A percentile compares a stretch with the other conserved stretches of the same genome.
phyloP scores from a whole-genome alignment of 2,797 vertebrate genomes.

The Peromyscus attwateri region DNA sequence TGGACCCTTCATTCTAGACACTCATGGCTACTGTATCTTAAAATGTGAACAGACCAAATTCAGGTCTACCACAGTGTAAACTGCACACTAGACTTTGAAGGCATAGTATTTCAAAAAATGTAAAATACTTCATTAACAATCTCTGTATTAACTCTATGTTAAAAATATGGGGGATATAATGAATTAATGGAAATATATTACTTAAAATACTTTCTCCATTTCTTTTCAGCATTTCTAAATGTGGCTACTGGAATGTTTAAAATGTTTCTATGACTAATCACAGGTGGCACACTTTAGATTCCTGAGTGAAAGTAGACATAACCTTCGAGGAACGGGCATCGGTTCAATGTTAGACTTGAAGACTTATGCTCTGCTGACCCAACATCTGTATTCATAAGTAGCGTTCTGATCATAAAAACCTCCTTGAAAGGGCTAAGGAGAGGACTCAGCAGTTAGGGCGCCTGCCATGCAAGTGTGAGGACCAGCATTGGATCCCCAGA shows the following conservation, averaged over 20 bases:
- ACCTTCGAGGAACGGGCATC: not conserved
- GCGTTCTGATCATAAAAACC: not conserved
- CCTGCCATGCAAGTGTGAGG: not conserved
- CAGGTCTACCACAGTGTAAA: not conserved
- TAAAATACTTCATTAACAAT: not conserved
- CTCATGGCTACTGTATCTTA: not conserved
- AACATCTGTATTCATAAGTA: not conserved
- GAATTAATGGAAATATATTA: not conserved
- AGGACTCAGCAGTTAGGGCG: not conserved
- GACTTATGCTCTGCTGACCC: not conserved
- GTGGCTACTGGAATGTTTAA: not conserved
- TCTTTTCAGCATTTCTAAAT: not conserved
- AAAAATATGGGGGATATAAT: not conserved
- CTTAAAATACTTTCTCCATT: not conserved
- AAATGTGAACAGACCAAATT: not conserved
- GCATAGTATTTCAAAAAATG: not conserved
- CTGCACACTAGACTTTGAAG: not conserved
- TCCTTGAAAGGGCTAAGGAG: not conserved
- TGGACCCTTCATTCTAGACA: not conserved
- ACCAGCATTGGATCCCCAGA: not conserved
- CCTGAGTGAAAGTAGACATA: not conserved
- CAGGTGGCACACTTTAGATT: not conserved
- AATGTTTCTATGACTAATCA: not conserved
- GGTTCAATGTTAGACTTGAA: not conserved
- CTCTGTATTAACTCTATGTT: not conserved